Evolutionary conservation across 1,140 invertebrate species (phyloP).

Genomic region (Eubasilissa regina): DNA sequence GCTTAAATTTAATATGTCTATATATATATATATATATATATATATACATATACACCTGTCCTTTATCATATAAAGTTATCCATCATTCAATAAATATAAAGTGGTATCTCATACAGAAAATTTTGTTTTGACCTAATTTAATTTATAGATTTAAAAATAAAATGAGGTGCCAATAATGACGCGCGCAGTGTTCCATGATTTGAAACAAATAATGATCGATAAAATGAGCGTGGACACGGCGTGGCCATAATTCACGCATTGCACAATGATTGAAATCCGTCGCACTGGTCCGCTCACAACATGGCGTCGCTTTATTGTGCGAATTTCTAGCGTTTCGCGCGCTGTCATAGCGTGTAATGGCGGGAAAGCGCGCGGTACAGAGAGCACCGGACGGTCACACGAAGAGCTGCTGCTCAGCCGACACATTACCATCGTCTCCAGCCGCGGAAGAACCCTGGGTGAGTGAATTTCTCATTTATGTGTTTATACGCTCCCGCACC

Average conservation of each 20-base stretch:
- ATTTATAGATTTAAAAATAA: too few species aligned
- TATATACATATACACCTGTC: too few species aligned
- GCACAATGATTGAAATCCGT: not conserved
- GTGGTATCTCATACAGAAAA: too few species aligned
- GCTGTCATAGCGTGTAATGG: constrained; percentile 20
- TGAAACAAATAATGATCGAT: too few species aligned
- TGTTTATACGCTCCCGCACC: not conserved
- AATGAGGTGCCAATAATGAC: too few species aligned
- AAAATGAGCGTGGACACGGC: too few species aligned
- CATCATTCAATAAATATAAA: too few species aligned
- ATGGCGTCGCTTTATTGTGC: constrained; percentile 1
- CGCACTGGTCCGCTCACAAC: not conserved
- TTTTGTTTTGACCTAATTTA: too few species aligned
- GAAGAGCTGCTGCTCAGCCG: not conserved
- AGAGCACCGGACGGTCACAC: constrained; percentile 1
- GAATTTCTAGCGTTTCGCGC: constrained; percentile 16
- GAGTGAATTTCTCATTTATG: constrained; percentile 10
- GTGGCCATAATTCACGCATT: not conserved
- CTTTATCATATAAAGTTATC: too few species aligned
- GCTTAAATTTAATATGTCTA: too few species aligned
- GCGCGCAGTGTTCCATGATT: too few species aligned
- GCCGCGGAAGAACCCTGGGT: not conserved
- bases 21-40: too few species aligned
- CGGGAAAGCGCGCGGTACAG: not conserved
- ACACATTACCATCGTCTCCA: not conserved